Conservation (phyloP, 2,888 invertebrate genomes). For the Gisinianus flammeolus region DNA sequence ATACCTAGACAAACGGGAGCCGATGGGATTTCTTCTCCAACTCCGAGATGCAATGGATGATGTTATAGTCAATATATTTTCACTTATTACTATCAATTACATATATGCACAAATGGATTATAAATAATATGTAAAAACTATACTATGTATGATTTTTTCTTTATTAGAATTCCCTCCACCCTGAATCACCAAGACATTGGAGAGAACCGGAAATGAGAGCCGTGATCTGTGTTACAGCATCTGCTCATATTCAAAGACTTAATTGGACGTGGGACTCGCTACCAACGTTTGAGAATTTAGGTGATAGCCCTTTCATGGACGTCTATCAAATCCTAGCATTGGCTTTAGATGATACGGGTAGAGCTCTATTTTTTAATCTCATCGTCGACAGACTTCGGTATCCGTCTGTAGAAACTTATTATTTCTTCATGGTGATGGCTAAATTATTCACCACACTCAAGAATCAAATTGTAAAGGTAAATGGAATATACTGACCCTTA, state of each 20-base stretch:
- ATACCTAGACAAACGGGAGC: slow-evolving; percentile 17
- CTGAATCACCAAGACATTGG: slow-evolving; percentile 19
- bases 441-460: slow-evolving; percentile 14
- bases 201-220: slow-evolving; percentile 26
- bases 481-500: background rate
- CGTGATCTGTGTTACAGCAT: slow-evolving; percentile 3
- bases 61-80: background rate
- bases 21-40: slow-evolving; percentile 20
- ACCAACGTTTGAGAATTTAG: slow-evolving; percentile 21
- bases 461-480: slow-evolving; percentile 27
- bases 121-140: background rate
- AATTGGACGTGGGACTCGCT: slow-evolving; percentile 11
- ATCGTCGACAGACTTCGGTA: slow-evolving; percentile 9
- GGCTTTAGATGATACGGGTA: slow-evolving; percentile 19
- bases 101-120: no score
- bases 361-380: slow-evolving; percentile 21
- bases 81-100: background rate
- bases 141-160: background rate
- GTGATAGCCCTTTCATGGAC: slow-evolving; percentile 25
- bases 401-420: slow-evolving; percentile 17
- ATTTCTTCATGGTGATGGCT: slow-evolving; percentile 25
- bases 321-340: slow-evolving; percentile 19
- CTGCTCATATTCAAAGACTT: slow-evolving; percentile 10
- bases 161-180: slow-evolving; percentile 1
- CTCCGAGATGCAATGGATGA: slow-evolving; percentile 19